Conservation (phyloP, 2,113 vertebrate species). For the Bostrychus sinensis region DNA sequence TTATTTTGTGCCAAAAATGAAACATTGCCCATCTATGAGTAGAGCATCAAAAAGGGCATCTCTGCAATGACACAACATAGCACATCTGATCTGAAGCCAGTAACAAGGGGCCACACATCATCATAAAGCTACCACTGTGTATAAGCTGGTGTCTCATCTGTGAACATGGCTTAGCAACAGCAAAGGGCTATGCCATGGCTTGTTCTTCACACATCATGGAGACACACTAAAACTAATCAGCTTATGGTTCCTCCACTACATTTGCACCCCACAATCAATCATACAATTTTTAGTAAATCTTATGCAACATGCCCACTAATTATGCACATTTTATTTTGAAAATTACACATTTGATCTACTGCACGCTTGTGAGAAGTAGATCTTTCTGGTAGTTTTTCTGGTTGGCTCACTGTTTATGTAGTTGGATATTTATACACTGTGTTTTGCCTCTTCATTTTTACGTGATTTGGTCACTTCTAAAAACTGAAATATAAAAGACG, state of each 20-base stretch:
- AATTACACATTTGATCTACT: too few species aligned
- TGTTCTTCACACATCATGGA: background rate
- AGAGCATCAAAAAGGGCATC: too few species aligned
- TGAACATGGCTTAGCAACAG: conserved; percentile 2
- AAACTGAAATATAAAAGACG: too few species aligned
- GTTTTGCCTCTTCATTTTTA: too few species aligned
- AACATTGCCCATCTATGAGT: too few species aligned
- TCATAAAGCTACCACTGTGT: background rate
- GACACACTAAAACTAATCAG: background rate
- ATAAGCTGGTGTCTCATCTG: background rate
- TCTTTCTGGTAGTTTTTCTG: too few species aligned
- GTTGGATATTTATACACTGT: too few species aligned
- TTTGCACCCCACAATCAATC: background rate
- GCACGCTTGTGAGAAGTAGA: too few species aligned
- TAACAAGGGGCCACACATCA: background rate
- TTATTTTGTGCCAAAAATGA: background rate
- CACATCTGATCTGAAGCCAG: background rate
- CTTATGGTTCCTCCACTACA: background rate
- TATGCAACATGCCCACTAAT: background rate
- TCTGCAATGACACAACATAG: too few species aligned
- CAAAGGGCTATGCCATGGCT: background rate
- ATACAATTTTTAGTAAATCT: background rate
- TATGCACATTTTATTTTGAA: background rate
- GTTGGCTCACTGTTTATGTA: too few species aligned
- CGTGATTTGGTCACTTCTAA: too few species aligned